Evolutionary conservation across 2,797 vertebrate genomes (phyloP), one percentile per base, ranked within the genome.

Genomic region (Dendrocincla fuliginosa): DNA sequence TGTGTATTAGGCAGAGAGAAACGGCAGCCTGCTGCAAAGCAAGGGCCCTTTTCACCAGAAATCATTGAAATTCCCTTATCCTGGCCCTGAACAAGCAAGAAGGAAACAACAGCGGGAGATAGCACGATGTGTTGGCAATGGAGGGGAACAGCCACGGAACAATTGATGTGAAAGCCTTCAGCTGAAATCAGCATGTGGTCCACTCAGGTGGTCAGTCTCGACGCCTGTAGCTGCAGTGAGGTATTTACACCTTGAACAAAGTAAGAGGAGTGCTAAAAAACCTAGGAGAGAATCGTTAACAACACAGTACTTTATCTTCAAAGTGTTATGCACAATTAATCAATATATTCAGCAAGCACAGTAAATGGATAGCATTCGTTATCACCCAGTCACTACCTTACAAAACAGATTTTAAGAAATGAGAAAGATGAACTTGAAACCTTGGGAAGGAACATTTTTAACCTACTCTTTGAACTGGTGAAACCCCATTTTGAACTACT

Each of bases 31-130:
- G 76, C 74, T 90, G 84, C 70, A 96, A 91, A 95, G 84, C 85
- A 95, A 93, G 70, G 68, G 59, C 37, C n/a, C 71, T 89, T 96
- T 96, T 95, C 65, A 81, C 59, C 79, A 93, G 87, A 93, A 95
- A 79, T 96, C 90, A 89, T 44, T 90, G 76, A 95, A 95, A 95
- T 97, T 93, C 89, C 79, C 84, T 86, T 93, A 92, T 93, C 78
- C 68, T 87, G 84, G 16, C 55, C 82, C 74, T 32, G 52, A 92
- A 85, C 27, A 60, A 89, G 53, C 75, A 90, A 96, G 84, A 87
- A 91, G 77, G 81, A 90, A 91, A 95, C 76, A 96, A 87, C 95
- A 95, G 81, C 93, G 81, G 89, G 92, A 96, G 87, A 89, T 16
- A 74, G 53, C 5, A 2, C 3, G 4, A 82, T 67, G 70, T 80